Conservation (phyloP, 2,888 invertebrate species). For the Rhyacophila evoluta region DNA sequence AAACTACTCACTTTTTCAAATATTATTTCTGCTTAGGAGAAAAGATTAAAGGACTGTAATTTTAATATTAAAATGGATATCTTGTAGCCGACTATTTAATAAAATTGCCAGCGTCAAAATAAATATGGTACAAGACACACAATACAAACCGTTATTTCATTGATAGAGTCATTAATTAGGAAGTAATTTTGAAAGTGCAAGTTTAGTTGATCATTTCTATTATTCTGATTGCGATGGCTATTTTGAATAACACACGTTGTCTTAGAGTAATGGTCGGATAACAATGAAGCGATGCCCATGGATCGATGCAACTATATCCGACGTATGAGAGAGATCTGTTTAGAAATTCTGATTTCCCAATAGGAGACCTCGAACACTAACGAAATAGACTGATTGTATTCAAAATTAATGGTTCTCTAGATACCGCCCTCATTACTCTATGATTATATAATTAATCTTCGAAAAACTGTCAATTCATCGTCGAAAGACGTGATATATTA, state of each 20-base stretch:
- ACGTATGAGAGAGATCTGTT: neutral
- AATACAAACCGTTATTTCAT: neutral
- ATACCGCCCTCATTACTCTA: neutral
- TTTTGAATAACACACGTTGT: conserved; percentile 9
- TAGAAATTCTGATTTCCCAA: conserved; percentile 28
- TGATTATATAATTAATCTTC: neutral
- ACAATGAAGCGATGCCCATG: conserved; percentile 12
- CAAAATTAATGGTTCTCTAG: neutral
- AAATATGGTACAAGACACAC: neutral
- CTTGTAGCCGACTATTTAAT: neutral
- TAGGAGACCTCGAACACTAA: conserved; percentile 29
- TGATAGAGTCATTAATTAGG: conserved; percentile 2
- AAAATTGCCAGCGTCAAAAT: neutral
- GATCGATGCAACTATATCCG: neutral
- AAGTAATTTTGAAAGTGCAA: conserved; percentile 5
- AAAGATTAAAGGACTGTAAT: too few species aligned
- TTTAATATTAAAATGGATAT: too few species aligned
- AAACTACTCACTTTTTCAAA: too few species aligned
- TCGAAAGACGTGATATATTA: too few species aligned
- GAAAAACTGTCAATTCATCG: neutral
- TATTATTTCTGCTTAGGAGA: too few species aligned
- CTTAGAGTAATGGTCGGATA: conserved; percentile 9
- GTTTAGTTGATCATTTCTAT: conserved; percentile 12
- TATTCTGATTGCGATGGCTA: neutral
- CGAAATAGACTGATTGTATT: conserved; percentile 37